Evolutionary conservation across 1,140 invertebrate genomes (phyloP).

Genomic region (Nymphalis io): DNA sequence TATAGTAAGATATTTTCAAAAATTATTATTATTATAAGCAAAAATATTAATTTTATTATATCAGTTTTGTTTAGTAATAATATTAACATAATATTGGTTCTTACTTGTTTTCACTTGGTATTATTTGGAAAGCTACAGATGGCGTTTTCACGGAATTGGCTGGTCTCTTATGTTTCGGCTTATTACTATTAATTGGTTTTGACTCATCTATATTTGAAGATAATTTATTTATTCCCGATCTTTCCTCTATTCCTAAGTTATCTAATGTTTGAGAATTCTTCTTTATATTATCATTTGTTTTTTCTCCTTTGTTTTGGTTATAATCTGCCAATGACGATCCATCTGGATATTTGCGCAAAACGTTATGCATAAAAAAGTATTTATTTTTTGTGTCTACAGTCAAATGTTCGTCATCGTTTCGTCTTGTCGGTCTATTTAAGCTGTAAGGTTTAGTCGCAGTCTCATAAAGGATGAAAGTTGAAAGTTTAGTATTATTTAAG

Average conservation of each 20-base stretch:
- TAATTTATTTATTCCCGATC: slow-evolving; percentile 61
- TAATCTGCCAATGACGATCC: slow-evolving; percentile 3
- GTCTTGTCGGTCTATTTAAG: slow-evolving; percentile 64
- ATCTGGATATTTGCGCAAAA: slow-evolving; percentile 79
- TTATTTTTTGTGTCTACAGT: slow-evolving; percentile 55
- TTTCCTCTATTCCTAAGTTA: slow-evolving; percentile 55
- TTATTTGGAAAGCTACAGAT: slow-evolving; percentile 77
- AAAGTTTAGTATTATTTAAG: slow-evolving; percentile 56
- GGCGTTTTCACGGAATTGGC: slow-evolving; percentile 65
- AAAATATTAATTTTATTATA: no score
- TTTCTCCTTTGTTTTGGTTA: slow-evolving; percentile 1
- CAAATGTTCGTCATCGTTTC: slow-evolving; percentile 56
- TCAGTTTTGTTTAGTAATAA: no score
- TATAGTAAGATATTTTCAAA: no score
- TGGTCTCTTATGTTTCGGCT: slow-evolving; percentile 42
- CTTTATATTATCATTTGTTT: slow-evolving; percentile 26
- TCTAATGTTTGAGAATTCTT: background rate
- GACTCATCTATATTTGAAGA: slow-evolving; percentile 28
- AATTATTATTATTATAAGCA: background rate
- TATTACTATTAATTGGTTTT: slow-evolving; percentile 21
- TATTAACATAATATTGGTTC: slow-evolving; percentile 13
- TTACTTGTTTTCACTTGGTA: slow-evolving; percentile 81
- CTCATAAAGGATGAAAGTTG: slow-evolving; percentile 70
- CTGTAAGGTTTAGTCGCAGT: slow-evolving; percentile 70
- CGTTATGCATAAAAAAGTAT: slow-evolving; percentile 82